A percentile compares a stretch with the other conserved stretches of the same genome.
These are phyloP conservation scores for Anolis sagrei DNA, from an alignment of 2,113 vertebrate genomes.

Conservation along the genomic window DNA sequence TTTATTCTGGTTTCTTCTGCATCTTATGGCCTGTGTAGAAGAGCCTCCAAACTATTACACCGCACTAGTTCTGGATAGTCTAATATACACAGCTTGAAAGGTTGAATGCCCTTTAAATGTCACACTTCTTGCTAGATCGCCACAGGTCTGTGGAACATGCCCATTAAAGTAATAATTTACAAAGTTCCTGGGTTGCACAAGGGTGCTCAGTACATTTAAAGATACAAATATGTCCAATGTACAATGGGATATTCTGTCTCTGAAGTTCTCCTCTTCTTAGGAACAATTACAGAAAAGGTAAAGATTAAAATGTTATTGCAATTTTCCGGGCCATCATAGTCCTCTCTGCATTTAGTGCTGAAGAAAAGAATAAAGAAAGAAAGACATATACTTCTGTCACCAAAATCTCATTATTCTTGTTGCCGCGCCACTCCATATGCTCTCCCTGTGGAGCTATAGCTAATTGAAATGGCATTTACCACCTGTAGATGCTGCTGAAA, in stretches of 20 bases:
- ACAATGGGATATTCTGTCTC: not conserved
- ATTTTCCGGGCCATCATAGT: not conserved
- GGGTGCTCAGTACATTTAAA: not conserved
- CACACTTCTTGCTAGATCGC: not conserved
- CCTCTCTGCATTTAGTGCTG: not conserved
- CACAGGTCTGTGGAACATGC: not conserved
- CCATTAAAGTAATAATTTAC: not conserved
- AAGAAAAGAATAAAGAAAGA: not conserved
- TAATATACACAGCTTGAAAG: too few species aligned
- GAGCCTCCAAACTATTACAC: too few species aligned
- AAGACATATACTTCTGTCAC: not conserved
- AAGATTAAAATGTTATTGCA: not conserved
- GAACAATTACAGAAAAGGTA: too few species aligned
- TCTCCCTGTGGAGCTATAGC: not conserved
- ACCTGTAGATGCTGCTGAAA: not conserved
- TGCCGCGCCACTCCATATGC: not conserved
- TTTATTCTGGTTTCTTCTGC: too few species aligned
- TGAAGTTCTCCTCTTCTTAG: not conserved
- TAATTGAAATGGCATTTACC: conserved; percentile 6
- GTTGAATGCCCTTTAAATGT: not conserved
- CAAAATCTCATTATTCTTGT: conserved; percentile 12
- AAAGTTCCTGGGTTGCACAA: not conserved
- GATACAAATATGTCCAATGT: too few species aligned
- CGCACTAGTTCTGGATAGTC: too few species aligned
- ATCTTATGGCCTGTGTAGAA: too few species aligned